phyloP scores from a whole-genome alignment of 2,113 vertebrate genomes.

The Corythoichthys intestinalis region DNA sequence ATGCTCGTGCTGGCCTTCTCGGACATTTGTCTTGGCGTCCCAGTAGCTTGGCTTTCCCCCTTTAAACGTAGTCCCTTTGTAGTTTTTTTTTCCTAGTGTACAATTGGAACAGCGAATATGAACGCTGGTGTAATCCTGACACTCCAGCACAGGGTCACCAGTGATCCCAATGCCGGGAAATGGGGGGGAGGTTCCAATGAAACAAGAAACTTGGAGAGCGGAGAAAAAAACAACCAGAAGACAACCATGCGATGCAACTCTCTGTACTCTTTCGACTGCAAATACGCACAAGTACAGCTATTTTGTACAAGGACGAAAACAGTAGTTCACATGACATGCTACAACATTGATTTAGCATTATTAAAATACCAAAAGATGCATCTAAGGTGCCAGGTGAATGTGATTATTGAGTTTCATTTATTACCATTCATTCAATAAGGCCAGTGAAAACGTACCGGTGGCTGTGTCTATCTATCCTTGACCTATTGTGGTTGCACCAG shows the following conservation, averaged over 20 bases:
- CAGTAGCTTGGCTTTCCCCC: slow-evolving; percentile 65
- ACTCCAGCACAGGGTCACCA: slow-evolving; percentile 64
- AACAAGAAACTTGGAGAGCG: slow-evolving; percentile 46
- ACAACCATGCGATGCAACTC: slow-evolving; percentile 49
- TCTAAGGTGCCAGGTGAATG: too few species aligned
- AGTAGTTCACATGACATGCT: background rate
- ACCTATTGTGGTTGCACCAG: too few species aligned
- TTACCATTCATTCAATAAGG: too few species aligned
- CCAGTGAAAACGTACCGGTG: too few species aligned
- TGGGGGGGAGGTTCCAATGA: slow-evolving; percentile 47
- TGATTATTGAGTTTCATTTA: too few species aligned
- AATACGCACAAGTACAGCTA: slow-evolving; percentile 13
- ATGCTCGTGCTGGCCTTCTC: slow-evolving; percentile 64
- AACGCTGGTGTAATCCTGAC: slow-evolving; percentile 65
- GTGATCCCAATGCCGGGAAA: slow-evolving; percentile 69
- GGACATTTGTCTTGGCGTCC: slow-evolving; percentile 73
- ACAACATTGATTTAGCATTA: background rate
- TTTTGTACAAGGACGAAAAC: background rate
- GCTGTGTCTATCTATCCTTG: too few species aligned
- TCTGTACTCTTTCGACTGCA: slow-evolving; percentile 11
- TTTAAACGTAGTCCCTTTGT: slow-evolving; percentile 27
- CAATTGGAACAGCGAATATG: slow-evolving; percentile 67
- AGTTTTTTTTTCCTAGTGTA: slow-evolving; percentile 52
- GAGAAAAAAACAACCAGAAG: slow-evolving; percentile 35
- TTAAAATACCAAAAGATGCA: too few species aligned